Conservation (phyloP, 1,140 invertebrate genomes). For the Hestina assimilis region DNA sequence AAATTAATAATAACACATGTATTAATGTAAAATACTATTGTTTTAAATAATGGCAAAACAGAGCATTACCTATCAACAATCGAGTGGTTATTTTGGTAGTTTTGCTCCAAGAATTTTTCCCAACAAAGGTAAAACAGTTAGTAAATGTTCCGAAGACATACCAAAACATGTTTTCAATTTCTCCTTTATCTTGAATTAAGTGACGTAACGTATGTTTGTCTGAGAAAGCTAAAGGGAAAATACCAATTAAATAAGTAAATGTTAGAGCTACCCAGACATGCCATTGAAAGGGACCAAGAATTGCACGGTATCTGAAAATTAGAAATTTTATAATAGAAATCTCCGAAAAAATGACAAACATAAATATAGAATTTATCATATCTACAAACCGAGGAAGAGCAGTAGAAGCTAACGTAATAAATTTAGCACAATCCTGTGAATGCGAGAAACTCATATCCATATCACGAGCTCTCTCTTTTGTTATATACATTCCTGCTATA, state of each 20-base stretch:
- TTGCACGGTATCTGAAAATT: constrained; percentile 84
- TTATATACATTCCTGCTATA: constrained; percentile 83
- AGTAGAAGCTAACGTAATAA: constrained; percentile 85
- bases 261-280: constrained; percentile 86
- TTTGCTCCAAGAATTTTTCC: constrained; percentile 83
- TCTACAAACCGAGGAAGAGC: constrained; percentile 82
- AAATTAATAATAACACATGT: constrained; percentile 27
- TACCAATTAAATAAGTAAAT: constrained; percentile 83
- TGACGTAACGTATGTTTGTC: constrained; percentile 82
- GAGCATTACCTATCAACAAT: constrained; percentile 81
- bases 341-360: neutral
- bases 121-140: constrained; percentile 86
- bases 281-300: constrained; percentile 88
- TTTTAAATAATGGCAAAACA: neutral
- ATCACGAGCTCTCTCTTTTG: constrained; percentile 72
- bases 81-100: constrained; percentile 84
- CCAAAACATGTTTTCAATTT: constrained; percentile 88
- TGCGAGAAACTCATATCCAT: constrained; percentile 81
- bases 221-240: constrained; percentile 85
- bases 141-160: constrained; percentile 90
- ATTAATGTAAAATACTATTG: neutral
- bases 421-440: constrained; percentile 85
- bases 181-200: constrained; percentile 81
- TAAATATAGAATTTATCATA: neutral
- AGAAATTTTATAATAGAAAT: neutral